These are phyloP conservation scores for Vesta saturnalis DNA, from an alignment of 2,888 invertebrate species.

Conservation along the genomic window DNA sequence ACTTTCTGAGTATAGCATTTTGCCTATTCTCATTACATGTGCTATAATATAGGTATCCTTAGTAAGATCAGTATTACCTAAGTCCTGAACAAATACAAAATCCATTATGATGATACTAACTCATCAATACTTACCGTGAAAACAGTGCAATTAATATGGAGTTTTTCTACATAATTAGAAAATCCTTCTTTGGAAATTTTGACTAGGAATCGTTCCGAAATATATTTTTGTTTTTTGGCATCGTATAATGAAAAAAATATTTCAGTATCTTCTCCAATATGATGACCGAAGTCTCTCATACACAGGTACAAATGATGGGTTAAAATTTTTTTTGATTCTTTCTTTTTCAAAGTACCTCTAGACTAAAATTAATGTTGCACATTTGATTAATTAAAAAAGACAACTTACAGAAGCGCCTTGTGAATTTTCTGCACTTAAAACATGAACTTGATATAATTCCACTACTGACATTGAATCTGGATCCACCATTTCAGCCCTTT, in stretches of 20 bases:
- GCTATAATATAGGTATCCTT: slow-evolving; percentile 89
- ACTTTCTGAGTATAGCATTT: slow-evolving; percentile 76
- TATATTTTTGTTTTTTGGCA: slow-evolving; percentile 76
- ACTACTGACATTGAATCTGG: slow-evolving; percentile 90
- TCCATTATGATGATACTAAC: background rate
- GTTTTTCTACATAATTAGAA: slow-evolving; percentile 86
- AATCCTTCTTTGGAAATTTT: slow-evolving; percentile 90
- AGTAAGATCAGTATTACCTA: slow-evolving; percentile 85
- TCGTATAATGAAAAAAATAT: slow-evolving; percentile 89
- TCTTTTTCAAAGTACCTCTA: slow-evolving; percentile 68
- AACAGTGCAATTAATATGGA: slow-evolving; percentile 88
- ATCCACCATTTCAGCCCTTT: slow-evolving; percentile 89
- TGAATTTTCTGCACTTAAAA: slow-evolving; percentile 78
- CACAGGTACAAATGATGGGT: slow-evolving; percentile 87
- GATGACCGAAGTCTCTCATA: slow-evolving; percentile 88
- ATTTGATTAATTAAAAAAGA: background rate
- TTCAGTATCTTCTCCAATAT: slow-evolving; percentile 90
- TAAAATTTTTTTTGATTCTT: slow-evolving; percentile 68
- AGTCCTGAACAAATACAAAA: slow-evolving; percentile 66
- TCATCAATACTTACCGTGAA: slow-evolving; percentile 78
- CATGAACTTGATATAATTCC: slow-evolving; percentile 85
- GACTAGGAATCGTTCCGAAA: slow-evolving; percentile 91
- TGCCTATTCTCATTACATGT: slow-evolving; percentile 89
- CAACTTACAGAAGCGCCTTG: slow-evolving; percentile 73
- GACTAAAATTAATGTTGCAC: slow-evolving; percentile 54